Conservation (phyloP, 2,888 invertebrate genomes). For the Sabatieria punctata region DNA sequence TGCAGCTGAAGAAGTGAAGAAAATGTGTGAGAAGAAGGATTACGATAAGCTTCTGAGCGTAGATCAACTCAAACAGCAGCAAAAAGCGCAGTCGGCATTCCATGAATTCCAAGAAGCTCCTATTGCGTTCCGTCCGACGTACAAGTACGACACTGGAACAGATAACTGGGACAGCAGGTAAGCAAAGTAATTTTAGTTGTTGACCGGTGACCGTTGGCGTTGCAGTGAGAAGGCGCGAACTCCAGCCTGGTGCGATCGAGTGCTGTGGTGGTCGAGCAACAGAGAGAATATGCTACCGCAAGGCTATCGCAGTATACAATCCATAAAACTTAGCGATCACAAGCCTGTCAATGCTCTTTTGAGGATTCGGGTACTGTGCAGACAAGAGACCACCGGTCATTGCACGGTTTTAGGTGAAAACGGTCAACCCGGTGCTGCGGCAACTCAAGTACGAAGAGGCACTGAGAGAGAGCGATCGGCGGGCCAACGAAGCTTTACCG, state of each 20-base stretch:
- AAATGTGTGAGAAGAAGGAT: not conserved
- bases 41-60: conserved; percentile 1
- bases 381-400: conserved; percentile 95
- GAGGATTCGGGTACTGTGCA: conserved; percentile 45
- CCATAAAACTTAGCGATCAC: conserved; percentile 78
- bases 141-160: conserved; percentile 88
- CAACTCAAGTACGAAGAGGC: too few species aligned
- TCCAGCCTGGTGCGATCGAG: conserved; percentile 94
- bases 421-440: too few species aligned
- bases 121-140: conserved; percentile 68
- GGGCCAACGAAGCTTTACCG: too few species aligned
- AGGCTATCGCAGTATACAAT: conserved; percentile 63
- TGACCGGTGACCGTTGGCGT: not conserved
- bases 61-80: conserved; percentile 51
- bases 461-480: too few species aligned
- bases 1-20: too few species aligned
- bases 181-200: not conserved
- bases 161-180: conserved; percentile 79
- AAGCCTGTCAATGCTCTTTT: conserved; percentile 73
- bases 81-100: conserved; percentile 42
- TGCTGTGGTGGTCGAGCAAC: conserved; percentile 63
- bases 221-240: conserved; percentile 76
- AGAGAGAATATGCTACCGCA: conserved; percentile 50
- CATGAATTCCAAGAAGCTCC: conserved; percentile 14
- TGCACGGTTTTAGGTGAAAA: too few species aligned